Base-by-base conservation (phyloP, 2,113 vertebrate genomes). In the Muntiacus reevesi region DNA sequence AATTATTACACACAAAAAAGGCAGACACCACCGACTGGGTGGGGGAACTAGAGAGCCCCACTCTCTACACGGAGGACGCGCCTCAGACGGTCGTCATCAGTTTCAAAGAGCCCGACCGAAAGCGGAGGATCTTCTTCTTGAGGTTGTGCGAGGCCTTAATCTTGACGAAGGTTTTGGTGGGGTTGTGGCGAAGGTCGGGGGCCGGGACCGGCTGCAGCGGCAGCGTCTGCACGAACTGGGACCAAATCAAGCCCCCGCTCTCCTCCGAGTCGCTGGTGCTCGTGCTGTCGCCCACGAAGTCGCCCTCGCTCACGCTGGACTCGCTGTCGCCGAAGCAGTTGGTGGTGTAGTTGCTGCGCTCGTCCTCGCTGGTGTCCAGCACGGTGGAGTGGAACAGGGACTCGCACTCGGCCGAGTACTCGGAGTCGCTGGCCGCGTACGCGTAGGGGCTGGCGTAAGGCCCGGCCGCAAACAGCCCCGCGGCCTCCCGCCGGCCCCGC, bases 321-420 rank as follows among this genome's bases (percentile, higher is more conserved):
- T 99, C 99, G 0, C 99, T 99, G 98, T 99, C 99, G 71, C 99
- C 99, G 84, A 99, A 99, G 98, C 99, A 99, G 98, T 99, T 99
- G 3, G 99, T 99, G 45, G 99, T 99, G 97, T 99, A 99, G 98
- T 99, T 99, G 98, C 99, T 99, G 82, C 97, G 98, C 95, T 99
- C 99, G 0, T 99, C 99, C 96, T 99, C 99, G 0, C 99, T 99
- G 10, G 99, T 99, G 99, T 99, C 99, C 98, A 99, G 98, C 62
- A 99, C 99, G 0, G 99, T 99, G 96, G 99, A 99, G 98, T 99
- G 99, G 98, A 99, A 99, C 64, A 99, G 99, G 36, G 99, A 99
- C 81, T 99, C 99, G 0, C 99, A 99, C 98, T 99, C 99, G 0
- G 99, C 99, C 0, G 99, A 99, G 95, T 99, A 99, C 98, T 99